phyloP scores from a whole-genome alignment of 2,113 vertebrate genomes.

The Clarias magur region DNA sequence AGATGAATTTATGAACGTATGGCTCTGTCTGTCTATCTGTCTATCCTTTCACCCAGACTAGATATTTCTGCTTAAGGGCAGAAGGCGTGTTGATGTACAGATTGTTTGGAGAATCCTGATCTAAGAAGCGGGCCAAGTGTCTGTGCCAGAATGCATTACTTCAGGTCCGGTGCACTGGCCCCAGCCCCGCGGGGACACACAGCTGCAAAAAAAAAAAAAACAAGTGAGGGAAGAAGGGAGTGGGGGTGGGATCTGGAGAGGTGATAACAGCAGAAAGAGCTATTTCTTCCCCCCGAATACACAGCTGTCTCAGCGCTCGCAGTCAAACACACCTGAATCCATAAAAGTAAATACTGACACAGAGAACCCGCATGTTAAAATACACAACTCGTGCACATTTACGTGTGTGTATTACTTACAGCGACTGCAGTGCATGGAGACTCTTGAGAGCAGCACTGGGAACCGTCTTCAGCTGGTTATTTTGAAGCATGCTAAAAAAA shows the following conservation, averaged over 20 bases:
- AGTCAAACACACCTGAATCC: conserved; percentile 34
- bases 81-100: conserved; percentile 73
- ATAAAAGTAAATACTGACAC: neutral
- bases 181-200: conserved; percentile 63
- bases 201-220: conserved; percentile 63
- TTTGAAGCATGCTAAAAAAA: conserved; percentile 87
- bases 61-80: conserved; percentile 64
- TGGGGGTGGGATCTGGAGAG: conserved; percentile 50
- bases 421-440: conserved; percentile 86
- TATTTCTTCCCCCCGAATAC: conserved; percentile 48
- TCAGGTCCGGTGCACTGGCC: conserved; percentile 60
- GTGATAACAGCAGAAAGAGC: conserved; percentile 62
- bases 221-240: conserved; percentile 32
- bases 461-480: conserved; percentile 94
- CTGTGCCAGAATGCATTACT: conserved; percentile 70
- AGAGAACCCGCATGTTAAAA: conserved; percentile 29
- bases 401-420: conserved; percentile 76
- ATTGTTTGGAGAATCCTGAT: conserved; percentile 67
- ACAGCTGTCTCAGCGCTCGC: conserved; percentile 57
- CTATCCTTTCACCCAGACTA: conserved; percentile 57
- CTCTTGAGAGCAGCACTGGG: conserved; percentile 87
- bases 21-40: conserved; percentile 43
- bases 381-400: conserved; percentile 8
- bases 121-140: conserved; percentile 61
- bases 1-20: neutral